Conservation (phyloP, 64 coral and sea anemone species). For the Montipora capricornis region DNA sequence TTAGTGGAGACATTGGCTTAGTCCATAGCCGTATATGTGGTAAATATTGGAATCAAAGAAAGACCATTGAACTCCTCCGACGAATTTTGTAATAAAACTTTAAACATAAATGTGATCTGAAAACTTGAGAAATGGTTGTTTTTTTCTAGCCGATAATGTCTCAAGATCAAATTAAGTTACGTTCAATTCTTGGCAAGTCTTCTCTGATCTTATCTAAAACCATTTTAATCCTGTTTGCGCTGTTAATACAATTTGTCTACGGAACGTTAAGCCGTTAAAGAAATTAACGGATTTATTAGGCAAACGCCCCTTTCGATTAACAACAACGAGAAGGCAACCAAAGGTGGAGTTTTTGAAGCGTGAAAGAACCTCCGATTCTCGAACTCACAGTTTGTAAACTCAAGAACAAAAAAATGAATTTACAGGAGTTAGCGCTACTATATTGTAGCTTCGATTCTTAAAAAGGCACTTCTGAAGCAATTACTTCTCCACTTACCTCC, state of each 20-base stretch:
- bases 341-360: background rate
- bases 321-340: background rate
- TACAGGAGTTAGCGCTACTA: background rate
- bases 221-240: background rate
- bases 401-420: background rate
- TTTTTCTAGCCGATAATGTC: background rate
- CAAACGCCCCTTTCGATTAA: background rate
- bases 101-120: background rate
- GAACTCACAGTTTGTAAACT: background rate
- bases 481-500: constrained; percentile 29
- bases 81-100: too few species aligned
- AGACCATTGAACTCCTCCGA: too few species aligned
- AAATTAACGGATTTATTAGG: background rate
- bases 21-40: too few species aligned
- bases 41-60: too few species aligned
- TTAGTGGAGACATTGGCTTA: too few species aligned
- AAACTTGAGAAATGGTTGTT: background rate
- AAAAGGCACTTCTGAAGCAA: background rate
- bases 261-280: background rate
- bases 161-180: constrained; percentile 12
- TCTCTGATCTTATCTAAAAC: background rate
- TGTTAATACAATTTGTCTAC: background rate
- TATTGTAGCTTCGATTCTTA: background rate
- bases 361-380: background rate
- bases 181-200: background rate